Base-by-base conservation (phyloP, 2,888 invertebrate species). In the Saturnia pavonia region DNA sequence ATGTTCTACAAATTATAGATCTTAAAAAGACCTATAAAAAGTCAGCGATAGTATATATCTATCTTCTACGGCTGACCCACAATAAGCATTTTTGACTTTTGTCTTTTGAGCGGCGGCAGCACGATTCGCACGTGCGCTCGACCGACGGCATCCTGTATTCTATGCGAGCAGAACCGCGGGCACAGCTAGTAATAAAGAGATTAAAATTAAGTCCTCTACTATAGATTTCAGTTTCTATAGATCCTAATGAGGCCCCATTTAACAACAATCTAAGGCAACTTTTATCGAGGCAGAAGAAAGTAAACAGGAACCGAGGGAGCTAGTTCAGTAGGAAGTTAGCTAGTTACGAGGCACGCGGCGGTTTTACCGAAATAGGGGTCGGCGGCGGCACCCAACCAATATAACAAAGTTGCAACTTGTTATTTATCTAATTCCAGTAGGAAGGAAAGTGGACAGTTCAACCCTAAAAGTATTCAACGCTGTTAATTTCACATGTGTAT, bases 341-440 rank as follows among this genome's bases (percentile, higher is more conserved):
- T 74, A 75, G 77, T 77, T 76, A 76, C 72, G 66, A 73, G 63
- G 68, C 73, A 72, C 71, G 74, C 69, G 71, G 70, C 71, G 75
- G 74, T 73, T 74, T 71, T 68, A 67, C 71, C 72, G 74, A 75
- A 71, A 76, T 75, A 74, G 75, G 76, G 76, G 74, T 72, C 71
- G 76, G 71, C 72, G 67, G 74, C 67, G 73, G 65, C 73, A 73
- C 67, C 73, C 25, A 75, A 74, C 77, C 74, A 77, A 77, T 79
- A 77, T 70, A 76, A 76, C 77, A 74, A 79, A 79, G 73, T 79
- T 77, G 70, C 70, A 69, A 71, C 72, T 72, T 73, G 73, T 74
- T 76, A 75, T 77, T 79, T 79, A 77, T 77, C 75, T 78, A 76
- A 79, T 79, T 79, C 74, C 71, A 72, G 72, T 73, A 73, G 74